These are phyloP conservation scores for Carpatolechia fugitivella DNA, from an alignment of 2,888 invertebrate genomes.

Conservation along the genomic window DNA sequence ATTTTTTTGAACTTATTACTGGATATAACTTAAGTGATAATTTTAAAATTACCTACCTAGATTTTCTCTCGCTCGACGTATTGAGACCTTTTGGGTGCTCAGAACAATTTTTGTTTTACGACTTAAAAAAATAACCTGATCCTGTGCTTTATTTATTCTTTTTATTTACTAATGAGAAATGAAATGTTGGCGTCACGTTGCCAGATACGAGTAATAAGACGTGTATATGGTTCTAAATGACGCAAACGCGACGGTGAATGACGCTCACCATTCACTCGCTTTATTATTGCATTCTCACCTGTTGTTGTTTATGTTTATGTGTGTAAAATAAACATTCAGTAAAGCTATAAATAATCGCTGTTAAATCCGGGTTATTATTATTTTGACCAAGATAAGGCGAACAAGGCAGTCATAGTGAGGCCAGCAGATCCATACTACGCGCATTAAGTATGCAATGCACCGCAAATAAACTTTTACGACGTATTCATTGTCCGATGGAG, in stretches of 20 bases:
- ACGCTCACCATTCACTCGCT: slow-evolving; percentile 8
- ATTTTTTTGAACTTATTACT: too few relatives aligned
- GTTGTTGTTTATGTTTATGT: slow-evolving; percentile 11
- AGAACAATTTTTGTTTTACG: too few relatives aligned
- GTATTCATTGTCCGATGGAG: slow-evolving; percentile 39
- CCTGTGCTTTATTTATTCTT: too few relatives aligned
- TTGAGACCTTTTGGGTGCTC: too few relatives aligned
- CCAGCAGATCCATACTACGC: background rate
- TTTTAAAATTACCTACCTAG: too few relatives aligned
- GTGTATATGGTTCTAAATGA: slow-evolving; percentile 4
- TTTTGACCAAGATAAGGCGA: slow-evolving; percentile 15
- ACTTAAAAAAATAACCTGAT: too few relatives aligned
- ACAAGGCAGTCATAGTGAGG: slow-evolving; percentile 12
- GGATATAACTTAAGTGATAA: too few relatives aligned
- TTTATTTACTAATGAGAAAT: too few relatives aligned
- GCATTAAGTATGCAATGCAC: slow-evolving; percentile 26
- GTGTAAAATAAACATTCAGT: slow-evolving; percentile 4
- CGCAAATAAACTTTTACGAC: slow-evolving; percentile 49
- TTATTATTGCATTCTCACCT: slow-evolving; percentile 12
- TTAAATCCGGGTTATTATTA: slow-evolving; percentile 20
- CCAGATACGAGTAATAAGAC: background rate
- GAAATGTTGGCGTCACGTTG: too few relatives aligned
- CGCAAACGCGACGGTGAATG: slow-evolving; percentile 1
- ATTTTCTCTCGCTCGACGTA: too few relatives aligned
- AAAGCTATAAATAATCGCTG: slow-evolving; percentile 13